A percentile compares a stretch with the other conserved stretches of the same genome.
phyloP scores from a whole-genome alignment of 2,797 vertebrate species.

The Alosa sapidissima region DNA sequence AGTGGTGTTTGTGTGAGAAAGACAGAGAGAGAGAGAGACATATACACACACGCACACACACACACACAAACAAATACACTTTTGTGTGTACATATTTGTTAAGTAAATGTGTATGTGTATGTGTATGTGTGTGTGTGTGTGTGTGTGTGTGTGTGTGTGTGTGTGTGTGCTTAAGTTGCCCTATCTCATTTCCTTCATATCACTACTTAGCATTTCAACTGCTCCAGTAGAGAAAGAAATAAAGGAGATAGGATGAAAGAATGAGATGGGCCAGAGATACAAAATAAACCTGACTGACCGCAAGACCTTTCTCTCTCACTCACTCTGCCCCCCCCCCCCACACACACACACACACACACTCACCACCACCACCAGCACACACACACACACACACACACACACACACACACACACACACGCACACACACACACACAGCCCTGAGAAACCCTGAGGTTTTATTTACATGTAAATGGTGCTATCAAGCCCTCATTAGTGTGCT shows the following conservation, averaged over 20 bases:
- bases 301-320: not conserved
- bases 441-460: conserved; percentile 42
- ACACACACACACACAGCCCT: conserved; percentile 1
- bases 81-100: conserved; percentile 32
- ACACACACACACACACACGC: conserved; percentile 24
- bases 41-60: conserved; percentile 17
- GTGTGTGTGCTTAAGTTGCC: conserved; percentile 4
- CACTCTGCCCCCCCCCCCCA: not conserved
- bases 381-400: not conserved
- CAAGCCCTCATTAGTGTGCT: conserved; percentile 53
- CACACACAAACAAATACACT: conserved; percentile 20
- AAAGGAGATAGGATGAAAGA: conserved; percentile 11
- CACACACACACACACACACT: not conserved
- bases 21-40: conserved; percentile 27
- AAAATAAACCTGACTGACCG: not conserved
- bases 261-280: conserved; percentile 3
- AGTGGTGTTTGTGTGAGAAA: not conserved
- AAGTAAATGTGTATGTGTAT: conserved; percentile 1
- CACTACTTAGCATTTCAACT: conserved; percentile 8
- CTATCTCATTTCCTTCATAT: conserved; percentile 18
- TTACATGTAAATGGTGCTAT: conserved; percentile 57
- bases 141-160: conserved; percentile 14
- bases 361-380: not conserved
- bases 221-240: conserved; percentile 13
- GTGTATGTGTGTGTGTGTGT: conserved; percentile 24